Conservation (phyloP, 2,888 invertebrate species). For the Lysandra bellargus region DNA sequence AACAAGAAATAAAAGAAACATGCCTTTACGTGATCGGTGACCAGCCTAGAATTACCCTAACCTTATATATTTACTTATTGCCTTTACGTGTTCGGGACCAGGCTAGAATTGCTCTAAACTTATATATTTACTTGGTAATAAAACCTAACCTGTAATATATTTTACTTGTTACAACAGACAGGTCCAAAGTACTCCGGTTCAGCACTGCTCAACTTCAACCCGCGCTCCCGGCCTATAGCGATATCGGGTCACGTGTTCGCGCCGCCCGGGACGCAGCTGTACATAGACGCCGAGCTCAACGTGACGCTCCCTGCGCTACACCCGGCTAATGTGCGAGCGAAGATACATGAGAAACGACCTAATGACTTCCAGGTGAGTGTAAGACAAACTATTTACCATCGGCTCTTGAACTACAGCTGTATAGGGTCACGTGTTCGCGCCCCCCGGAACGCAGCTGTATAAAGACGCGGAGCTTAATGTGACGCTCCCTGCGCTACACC, state of each 20-base stretch:
- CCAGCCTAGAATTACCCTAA: no score
- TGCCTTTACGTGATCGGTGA: no score
- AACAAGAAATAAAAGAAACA: no score
- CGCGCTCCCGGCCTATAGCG: slow-evolving; percentile 64
- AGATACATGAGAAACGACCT: slow-evolving; percentile 84
- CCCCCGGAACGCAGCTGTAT: slow-evolving; percentile 83
- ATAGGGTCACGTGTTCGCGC: slow-evolving; percentile 79
- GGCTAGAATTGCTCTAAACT: no score
- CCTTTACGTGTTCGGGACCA: no score
- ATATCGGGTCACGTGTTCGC: slow-evolving; percentile 77
- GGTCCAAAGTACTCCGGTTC: slow-evolving; percentile 68
- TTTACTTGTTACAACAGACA: slow-evolving; percentile 49
- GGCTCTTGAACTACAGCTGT: slow-evolving; percentile 62
- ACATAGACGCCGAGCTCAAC: slow-evolving; percentile 85
- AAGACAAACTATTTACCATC: background rate
- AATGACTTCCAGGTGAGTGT: slow-evolving; percentile 84
- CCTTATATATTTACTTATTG: no score
- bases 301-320: slow-evolving; percentile 87
- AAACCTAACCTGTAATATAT: no score
- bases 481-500: slow-evolving; percentile 85
- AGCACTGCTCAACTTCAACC: slow-evolving; percentile 68
- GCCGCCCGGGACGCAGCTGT: slow-evolving; percentile 84
- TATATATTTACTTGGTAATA: no score
- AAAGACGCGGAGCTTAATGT: slow-evolving; percentile 87
- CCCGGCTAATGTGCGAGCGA: slow-evolving; percentile 83